Conservation (phyloP, 2,113 vertebrate genomes). For the Eulemur macaco region DNA sequence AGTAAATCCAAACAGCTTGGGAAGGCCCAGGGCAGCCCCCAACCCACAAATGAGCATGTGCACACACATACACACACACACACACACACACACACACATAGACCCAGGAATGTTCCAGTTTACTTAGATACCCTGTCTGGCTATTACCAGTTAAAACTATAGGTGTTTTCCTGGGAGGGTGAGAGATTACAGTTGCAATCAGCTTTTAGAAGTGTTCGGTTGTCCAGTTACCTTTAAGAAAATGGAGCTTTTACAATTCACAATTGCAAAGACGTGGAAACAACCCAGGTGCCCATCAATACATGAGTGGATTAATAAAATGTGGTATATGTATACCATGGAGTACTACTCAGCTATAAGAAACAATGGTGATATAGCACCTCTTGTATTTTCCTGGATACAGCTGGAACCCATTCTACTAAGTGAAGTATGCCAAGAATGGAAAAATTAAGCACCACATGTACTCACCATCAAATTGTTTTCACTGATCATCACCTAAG, state of each 20-base stretch:
- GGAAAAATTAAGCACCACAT: no score
- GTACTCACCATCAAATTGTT: no score
- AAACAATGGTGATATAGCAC: no score
- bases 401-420: no score
- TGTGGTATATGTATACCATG: no score
- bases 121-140: not conserved
- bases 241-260: not conserved
- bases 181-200: not conserved
- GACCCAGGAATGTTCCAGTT: not conserved
- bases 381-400: no score
- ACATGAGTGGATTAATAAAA: no score
- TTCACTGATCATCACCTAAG: no score
- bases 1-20: not conserved
- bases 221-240: conserved; percentile 1
- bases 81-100: not conserved
- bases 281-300: no score
- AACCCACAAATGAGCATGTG: not conserved
- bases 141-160: not conserved
- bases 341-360: no score
- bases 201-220: not conserved
- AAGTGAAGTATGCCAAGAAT: no score
- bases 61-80: not conserved
- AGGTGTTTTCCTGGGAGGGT: not conserved
- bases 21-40: not conserved
- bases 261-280: no score